Conservation (phyloP, 2,113 vertebrate genomes). For the Vanacampus margaritifer region DNA sequence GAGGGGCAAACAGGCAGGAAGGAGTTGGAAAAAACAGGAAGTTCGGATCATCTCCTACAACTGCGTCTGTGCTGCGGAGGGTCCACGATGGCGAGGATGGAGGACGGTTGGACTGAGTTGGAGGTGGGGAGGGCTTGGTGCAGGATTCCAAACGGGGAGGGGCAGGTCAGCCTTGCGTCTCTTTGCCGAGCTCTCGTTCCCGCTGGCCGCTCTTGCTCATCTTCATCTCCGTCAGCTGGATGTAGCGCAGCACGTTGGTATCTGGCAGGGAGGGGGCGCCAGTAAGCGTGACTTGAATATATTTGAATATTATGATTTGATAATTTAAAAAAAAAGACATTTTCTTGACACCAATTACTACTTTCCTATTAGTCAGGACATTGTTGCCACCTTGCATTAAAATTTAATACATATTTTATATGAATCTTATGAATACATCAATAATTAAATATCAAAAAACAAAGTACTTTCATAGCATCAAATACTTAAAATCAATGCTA, state of each 20-base stretch:
- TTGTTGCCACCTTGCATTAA: no score
- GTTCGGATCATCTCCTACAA: constrained; percentile 40
- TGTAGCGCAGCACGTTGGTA: constrained; percentile 89
- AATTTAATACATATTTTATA: no score
- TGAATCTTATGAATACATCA: no score
- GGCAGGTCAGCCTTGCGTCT: constrained; percentile 70
- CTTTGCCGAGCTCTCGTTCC: constrained; percentile 76
- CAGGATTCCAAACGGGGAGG: constrained; percentile 14
- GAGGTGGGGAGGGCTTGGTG: constrained; percentile 9
- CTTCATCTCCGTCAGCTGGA: constrained; percentile 93
- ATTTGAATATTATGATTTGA: no score
- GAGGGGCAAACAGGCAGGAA: constrained; percentile 45
- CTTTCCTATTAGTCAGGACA: no score
- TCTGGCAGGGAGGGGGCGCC: constrained; percentile 62
- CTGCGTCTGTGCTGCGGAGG: constrained; percentile 32
- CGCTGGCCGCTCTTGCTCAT: constrained; percentile 80
- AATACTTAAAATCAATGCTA: no score
- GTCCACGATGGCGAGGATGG: constrained; percentile 18
- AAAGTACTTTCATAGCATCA: no score
- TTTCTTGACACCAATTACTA: no score
- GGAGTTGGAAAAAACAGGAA: constrained; percentile 1
- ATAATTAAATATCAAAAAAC: no score
- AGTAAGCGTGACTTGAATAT: neutral
- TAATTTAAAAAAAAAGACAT: no score
- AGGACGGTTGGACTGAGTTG: constrained; percentile 4